Evolutionary conservation across 2,888 invertebrate genomes (phyloP), one percentile per base, ranked within the genome.

Genomic region (Willowsia nigromaculata): DNA sequence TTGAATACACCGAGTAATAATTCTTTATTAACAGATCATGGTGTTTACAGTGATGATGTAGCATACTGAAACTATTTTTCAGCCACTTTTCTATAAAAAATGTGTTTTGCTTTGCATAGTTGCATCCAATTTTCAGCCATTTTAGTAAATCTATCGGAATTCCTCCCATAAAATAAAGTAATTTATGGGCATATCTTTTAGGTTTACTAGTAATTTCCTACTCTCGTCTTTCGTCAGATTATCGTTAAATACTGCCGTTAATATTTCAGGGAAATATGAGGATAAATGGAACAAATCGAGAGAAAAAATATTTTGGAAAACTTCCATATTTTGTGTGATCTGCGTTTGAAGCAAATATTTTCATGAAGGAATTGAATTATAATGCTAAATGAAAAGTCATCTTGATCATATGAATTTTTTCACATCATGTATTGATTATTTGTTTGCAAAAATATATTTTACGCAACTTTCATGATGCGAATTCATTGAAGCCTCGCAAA

Each of bases 261-360:
- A 84, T 84, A 88, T 78, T 50, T 83, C 80, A 37, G 18, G 25
- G 88, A 84, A 84, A 88, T 84, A 78, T 88, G 83, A 78, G 88
- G 65, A 80, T 88, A 83, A 65, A 71, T 59, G 50, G 88, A 88
- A 88, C 88, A 84, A 88, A 88, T 88, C 84, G 88, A 83, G n/a
- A 71, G 3, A 33, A 56, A 74, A 85, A 62, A 53, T 62, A 37
- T 88, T 56, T 88, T 88, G 88, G 88, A 88, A 43, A 65, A 40
- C 80, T 88, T 88, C 88, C 88, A 88, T 87, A 33, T 87, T 71
- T 76, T 22, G 47, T 43, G 27, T 47, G 25, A 71, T 4, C 30
- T 37, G 0, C n/a, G n/a, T n/a, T 43, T 25, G 33, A n/a, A 37
- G n/a, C n/a, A 40, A 71, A 18, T 27, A 9, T 22, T 40, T 40